These are phyloP conservation scores for Euschistus heros DNA, from an alignment of 1,140 invertebrate genomes.

Conservation along the genomic window DNA sequence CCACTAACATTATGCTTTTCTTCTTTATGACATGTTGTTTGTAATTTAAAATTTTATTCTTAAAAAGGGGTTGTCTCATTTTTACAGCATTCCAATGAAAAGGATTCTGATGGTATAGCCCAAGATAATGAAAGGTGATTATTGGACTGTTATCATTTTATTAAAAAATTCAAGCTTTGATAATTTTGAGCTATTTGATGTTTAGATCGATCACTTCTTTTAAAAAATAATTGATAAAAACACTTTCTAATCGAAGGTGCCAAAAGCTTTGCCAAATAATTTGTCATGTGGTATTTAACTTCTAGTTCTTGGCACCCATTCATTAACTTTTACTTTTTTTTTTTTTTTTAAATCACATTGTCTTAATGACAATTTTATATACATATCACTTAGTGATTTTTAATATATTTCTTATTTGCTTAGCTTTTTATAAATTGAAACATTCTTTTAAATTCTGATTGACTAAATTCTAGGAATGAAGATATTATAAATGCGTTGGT, in stretches of 20 bases:
- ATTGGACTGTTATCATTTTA: constrained; percentile 17
- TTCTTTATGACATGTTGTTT: too few species aligned
- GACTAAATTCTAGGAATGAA: constrained; percentile 1
- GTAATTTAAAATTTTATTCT: too few species aligned
- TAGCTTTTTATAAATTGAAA: too few species aligned
- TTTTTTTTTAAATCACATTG: constrained; percentile 20
- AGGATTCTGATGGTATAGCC: constrained; percentile 33
- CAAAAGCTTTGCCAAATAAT: background rate
- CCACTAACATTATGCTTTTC: too few species aligned
- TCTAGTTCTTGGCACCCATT: constrained; percentile 23
- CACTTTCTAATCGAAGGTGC: too few species aligned
- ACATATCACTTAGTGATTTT: background rate
- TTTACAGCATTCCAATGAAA: constrained; percentile 39
- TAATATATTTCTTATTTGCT: too few species aligned
- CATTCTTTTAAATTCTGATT: background rate
- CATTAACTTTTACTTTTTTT: constrained; percentile 17
- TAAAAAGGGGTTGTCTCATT: constrained; percentile 17
- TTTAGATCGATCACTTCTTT: too few species aligned
- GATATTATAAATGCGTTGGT: constrained; percentile 11
- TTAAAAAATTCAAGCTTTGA: too few species aligned
- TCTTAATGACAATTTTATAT: constrained; percentile 21
- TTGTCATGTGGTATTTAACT: background rate
- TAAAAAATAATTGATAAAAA: too few species aligned
- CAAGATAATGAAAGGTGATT: constrained; percentile 35
- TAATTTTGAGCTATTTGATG: too few species aligned